A percentile compares a stretch with the other conserved stretches of the same genome.
These are phyloP conservation scores for Heliconius charithonia DNA, from an alignment of 2,888 invertebrate species.

Conservation along the genomic window DNA sequence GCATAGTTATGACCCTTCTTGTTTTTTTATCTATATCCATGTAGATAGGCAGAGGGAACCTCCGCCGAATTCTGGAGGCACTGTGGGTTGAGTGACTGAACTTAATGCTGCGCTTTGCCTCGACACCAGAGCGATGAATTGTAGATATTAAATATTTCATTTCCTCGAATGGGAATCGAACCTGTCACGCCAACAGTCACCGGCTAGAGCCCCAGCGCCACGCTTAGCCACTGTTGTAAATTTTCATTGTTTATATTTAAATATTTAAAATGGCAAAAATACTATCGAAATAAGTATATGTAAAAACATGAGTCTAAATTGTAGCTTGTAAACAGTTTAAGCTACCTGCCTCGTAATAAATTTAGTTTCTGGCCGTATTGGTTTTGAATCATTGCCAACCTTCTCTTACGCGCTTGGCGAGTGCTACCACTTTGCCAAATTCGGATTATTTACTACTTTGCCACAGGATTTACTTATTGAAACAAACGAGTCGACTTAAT, in stretches of 20 bases:
- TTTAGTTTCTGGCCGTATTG: slow-evolving; percentile 28
- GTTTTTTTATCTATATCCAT: not conserved
- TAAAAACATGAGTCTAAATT: not conserved
- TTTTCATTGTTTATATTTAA: no score
- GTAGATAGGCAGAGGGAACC: no score
- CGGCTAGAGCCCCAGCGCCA: no score
- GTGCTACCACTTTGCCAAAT: slow-evolving; percentile 29
- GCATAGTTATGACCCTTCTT: not conserved
- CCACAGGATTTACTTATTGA: slow-evolving; percentile 1
- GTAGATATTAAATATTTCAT: no score
- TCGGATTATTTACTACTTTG: slow-evolving; percentile 23
- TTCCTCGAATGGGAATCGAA: no score
- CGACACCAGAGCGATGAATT: no score
- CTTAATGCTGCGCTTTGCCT: no score
- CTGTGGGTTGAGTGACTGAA: no score
- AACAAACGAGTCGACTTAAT: not conserved
- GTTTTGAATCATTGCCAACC: slow-evolving; percentile 40
- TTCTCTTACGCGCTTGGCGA: slow-evolving; percentile 25
- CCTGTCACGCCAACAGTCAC: no score
- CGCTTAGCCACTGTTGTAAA: no score
- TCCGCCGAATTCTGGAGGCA: no score
- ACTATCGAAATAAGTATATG: not conserved
- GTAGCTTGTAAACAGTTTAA: not conserved
- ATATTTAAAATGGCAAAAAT: not conserved
- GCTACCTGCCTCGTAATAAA: slow-evolving; percentile 31